Evolutionary conservation across 92 coral and sea anemone genomes (phyloP).

Genomic region (Hydrozoanthus gracilis): DNA sequence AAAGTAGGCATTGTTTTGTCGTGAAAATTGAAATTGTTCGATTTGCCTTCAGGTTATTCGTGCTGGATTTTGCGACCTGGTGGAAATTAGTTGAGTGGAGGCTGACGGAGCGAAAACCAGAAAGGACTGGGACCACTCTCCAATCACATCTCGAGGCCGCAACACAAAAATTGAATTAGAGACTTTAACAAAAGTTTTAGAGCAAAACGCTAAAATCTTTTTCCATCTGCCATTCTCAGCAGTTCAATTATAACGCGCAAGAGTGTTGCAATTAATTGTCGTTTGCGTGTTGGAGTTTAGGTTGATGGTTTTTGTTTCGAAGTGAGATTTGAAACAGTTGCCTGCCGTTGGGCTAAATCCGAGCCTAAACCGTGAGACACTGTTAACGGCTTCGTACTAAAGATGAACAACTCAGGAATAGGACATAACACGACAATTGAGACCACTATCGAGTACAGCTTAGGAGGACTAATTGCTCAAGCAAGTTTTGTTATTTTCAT

Average conservation of each 20-base stretch:
- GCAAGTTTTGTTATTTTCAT: slow-evolving; percentile 92
- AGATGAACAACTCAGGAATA: slow-evolving; percentile 37
- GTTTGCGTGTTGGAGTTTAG: background rate
- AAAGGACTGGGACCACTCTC: background rate
- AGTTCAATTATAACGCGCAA: slow-evolving; percentile 7
- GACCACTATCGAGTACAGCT: slow-evolving; percentile 25
- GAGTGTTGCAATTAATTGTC: slow-evolving; percentile 5
- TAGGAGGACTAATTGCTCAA: slow-evolving; percentile 77
- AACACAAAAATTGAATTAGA: slow-evolving; percentile 3
- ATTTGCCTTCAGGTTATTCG: slow-evolving; percentile 29
- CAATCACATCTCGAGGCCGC: background rate
- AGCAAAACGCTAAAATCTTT: background rate
- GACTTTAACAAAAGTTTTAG: background rate
- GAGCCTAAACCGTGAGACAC: background rate
- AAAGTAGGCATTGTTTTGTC: background rate
- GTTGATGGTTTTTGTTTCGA: background rate
- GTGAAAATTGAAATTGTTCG: slow-evolving; percentile 6
- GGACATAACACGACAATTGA: background rate
- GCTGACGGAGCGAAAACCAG: background rate
- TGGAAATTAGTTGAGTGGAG: background rate
- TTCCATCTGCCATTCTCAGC: background rate
- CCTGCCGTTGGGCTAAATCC: background rate
- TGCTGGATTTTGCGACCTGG: slow-evolving; percentile 2
- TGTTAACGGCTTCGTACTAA: background rate
- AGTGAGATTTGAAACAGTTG: slow-evolving; percentile 8